Percentiles rank a stretch among this genome's conserved stretches.
Conservation (phyloP, 2,113 vertebrate species). For the Elgaria multicarinata region DNA sequence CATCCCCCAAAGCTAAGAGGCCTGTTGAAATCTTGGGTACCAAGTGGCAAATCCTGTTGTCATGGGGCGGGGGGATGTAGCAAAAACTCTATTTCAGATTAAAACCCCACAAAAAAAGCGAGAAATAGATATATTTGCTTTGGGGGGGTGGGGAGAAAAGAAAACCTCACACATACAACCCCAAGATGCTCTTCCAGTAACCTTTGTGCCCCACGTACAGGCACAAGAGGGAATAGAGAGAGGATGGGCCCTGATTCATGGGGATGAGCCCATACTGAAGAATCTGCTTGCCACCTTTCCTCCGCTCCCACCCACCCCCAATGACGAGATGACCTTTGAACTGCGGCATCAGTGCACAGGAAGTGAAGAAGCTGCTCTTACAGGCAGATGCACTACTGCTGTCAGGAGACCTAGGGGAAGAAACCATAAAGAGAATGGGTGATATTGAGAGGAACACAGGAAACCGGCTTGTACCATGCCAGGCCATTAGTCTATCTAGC, state of each 20-base stretch:
- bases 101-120: background rate
- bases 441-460: background rate
- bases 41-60: conserved; percentile 21
- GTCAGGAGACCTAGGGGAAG: conserved; percentile 34
- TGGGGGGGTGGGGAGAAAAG: background rate
- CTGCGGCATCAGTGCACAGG: background rate
- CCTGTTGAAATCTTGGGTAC: background rate
- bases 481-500: background rate
- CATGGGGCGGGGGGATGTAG: background rate
- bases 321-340: background rate
- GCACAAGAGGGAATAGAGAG: background rate
- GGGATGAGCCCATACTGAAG: background rate
- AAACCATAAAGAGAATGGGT: background rate
- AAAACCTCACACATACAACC: background rate
- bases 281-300: background rate
- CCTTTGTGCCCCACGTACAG: background rate
- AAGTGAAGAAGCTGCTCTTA: background rate
- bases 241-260: background rate
- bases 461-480: background rate
- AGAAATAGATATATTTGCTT: background rate
- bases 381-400: background rate
- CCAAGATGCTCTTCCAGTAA: background rate
- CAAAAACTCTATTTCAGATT: conserved; percentile 6
- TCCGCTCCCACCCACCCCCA: no score
- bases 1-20: background rate